A percentile compares a stretch with the other conserved stretches of the same genome.
Evolutionary conservation across 1,140 invertebrate genomes (phyloP).

Genomic region (fruit fly (Drosophila melanogaster)): DNA sequence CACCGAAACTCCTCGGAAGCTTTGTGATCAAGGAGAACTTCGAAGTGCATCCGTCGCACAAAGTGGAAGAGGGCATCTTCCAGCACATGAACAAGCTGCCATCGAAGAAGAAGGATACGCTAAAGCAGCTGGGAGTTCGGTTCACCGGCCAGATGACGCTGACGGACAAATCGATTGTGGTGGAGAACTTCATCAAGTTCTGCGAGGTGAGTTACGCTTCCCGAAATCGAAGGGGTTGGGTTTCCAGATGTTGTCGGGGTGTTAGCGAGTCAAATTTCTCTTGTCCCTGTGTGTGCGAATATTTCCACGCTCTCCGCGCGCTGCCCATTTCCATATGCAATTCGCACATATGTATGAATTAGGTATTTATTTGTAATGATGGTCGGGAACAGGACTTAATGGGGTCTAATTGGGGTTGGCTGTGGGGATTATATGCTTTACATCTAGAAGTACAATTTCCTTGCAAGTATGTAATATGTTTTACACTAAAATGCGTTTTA

Average conservation of each 20-base stretch:
- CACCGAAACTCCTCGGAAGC: conserved; percentile 71
- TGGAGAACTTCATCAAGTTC: conserved; percentile 83
- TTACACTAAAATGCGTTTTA: too few species aligned
- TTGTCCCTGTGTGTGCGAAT: conserved; percentile 11
- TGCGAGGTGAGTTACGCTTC: conserved; percentile 70
- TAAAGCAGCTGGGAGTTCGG: conserved; percentile 79
- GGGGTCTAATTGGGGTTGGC: conserved; percentile 23
- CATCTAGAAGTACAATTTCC: background rate
- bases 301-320: conserved; percentile 33
- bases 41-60: conserved; percentile 82
- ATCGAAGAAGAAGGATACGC: conserved; percentile 81
- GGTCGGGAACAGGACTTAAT: background rate
- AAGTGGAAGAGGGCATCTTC: conserved; percentile 83
- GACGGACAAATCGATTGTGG: conserved; percentile 83
- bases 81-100: conserved; percentile 84
- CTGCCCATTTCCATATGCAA: conserved; percentile 47
- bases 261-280: conserved; percentile 39
- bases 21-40: conserved; percentile 84
- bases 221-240: background rate
- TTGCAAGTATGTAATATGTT: too few species aligned
- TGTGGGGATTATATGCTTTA: background rate
- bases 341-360: conserved; percentile 41
- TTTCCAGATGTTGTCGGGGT: conserved; percentile 8
- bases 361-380: conserved; percentile 54
- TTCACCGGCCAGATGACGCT: conserved; percentile 84